A percentile compares a stretch with the other conserved stretches of the same genome.
phyloP scores from a whole-genome alignment of 2,888 invertebrate genomes.

The Tipula unca region DNA sequence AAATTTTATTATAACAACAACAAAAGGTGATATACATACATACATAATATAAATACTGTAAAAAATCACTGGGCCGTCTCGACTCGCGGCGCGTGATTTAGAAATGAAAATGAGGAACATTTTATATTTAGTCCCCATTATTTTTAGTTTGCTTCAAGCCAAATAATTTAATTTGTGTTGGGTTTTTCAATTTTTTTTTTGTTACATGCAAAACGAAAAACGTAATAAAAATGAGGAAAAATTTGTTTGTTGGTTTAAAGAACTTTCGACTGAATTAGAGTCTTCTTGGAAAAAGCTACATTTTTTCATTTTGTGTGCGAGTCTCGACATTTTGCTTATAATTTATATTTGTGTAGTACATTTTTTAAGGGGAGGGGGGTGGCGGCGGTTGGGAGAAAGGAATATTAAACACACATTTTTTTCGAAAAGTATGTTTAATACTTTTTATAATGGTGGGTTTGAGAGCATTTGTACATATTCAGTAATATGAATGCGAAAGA shows the following conservation, averaged over 20 bases:
- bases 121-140: not conserved
- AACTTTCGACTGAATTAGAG: not conserved
- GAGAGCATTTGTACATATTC: not conserved
- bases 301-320: not conserved
- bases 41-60: not conserved
- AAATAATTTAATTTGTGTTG: conserved; percentile 8
- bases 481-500: not conserved
- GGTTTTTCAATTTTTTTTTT: not conserved
- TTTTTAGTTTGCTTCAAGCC: not conserved
- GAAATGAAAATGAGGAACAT: not conserved
- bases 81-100: not conserved
- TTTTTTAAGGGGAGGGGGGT: too few species aligned
- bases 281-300: not conserved
- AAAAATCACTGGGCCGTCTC: not conserved
- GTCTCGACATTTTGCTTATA: not conserved
- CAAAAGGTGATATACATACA: not conserved
- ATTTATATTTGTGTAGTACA: not conserved
- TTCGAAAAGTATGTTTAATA: not conserved
- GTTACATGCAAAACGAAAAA: not conserved
- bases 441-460: not conserved
- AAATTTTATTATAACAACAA: not conserved
- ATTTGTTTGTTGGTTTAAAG: not conserved
- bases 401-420: not conserved
- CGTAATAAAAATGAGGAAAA: not conserved
- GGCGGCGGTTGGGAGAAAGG: too few species aligned